Percentiles rank a stretch among this genome's conserved stretches.
Evolutionary conservation across 2,888 invertebrate genomes (phyloP).

Genomic region (Hydropsyche betteni): DNA sequence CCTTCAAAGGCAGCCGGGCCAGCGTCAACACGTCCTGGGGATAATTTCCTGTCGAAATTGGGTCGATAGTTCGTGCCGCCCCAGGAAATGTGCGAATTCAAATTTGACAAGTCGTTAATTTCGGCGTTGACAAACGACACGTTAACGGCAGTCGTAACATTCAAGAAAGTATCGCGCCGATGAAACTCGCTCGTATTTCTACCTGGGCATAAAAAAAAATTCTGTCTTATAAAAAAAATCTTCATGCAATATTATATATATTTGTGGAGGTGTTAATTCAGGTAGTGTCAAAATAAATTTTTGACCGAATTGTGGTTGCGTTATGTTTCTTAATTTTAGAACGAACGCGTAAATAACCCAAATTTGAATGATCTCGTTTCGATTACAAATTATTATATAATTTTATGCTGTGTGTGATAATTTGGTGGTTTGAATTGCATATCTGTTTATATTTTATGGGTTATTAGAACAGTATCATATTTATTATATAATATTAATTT

Average conservation of each 20-base stretch:
- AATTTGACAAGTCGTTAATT: constrained; percentile 40
- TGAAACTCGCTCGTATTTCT: too few relatives aligned
- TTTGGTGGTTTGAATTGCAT: too few relatives aligned
- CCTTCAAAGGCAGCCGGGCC: constrained; percentile 22
- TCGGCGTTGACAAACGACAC: constrained; percentile 35
- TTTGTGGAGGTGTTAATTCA: too few relatives aligned
- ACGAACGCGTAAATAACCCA: background rate
- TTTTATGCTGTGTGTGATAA: too few relatives aligned
- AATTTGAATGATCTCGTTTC: background rate
- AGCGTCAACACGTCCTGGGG: constrained; percentile 13
- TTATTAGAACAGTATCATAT: too few relatives aligned
- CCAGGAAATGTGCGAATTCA: constrained; percentile 32
- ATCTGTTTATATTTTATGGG: too few relatives aligned
- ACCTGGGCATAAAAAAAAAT: too few relatives aligned
- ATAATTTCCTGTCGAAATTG: constrained; percentile 33
- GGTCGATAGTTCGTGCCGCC: constrained; percentile 29
- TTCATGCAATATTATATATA: too few relatives aligned
- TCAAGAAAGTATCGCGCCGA: background rate
- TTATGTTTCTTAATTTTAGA: background rate
- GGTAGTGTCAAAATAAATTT: too few relatives aligned
- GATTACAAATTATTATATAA: too few relatives aligned
- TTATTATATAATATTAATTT: too few relatives aligned
- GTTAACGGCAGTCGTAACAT: constrained; percentile 14
- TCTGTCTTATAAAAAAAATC: too few relatives aligned
- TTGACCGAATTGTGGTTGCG: background rate